A percentile compares a stretch with the other conserved stretches of the same genome.
Evolutionary conservation across 2,113 vertebrate genomes (phyloP).

Genomic region (Tringa solitaria): DNA sequence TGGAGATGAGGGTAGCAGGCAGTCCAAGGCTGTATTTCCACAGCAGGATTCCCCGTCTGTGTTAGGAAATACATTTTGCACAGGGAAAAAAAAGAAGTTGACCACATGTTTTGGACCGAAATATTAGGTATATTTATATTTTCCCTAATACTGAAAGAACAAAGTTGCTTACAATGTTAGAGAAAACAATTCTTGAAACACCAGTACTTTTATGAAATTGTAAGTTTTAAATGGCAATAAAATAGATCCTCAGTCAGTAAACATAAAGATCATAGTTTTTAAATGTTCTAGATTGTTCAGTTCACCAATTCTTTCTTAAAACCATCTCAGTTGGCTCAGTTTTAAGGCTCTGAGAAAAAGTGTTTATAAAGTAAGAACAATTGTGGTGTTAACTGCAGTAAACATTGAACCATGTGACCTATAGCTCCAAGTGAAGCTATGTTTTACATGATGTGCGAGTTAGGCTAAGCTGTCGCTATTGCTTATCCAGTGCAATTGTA

Average conservation of each 20-base stretch:
- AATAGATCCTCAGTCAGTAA: not conserved
- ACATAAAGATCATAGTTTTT: not conserved
- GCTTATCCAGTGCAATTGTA: not conserved
- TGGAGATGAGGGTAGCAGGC: not conserved
- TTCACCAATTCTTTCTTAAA: not conserved
- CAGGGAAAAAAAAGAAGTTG: not conserved
- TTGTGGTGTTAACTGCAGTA: not conserved
- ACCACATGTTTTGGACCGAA: not conserved
- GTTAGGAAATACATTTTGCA: not conserved
- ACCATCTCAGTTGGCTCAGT: not conserved
- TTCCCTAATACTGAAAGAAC: not conserved
- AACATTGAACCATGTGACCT: not conserved
- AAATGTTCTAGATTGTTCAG: not conserved
- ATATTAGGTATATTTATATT: not conserved
- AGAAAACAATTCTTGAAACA: not conserved
- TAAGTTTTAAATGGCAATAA: not conserved
- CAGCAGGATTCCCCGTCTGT: not conserved
- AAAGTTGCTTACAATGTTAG: not conserved
- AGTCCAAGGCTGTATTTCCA: not conserved
- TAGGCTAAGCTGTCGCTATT: not conserved
- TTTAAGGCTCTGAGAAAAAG: not conserved
- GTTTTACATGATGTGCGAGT: not conserved
- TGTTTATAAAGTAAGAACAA: not conserved
- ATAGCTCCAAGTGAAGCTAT: not conserved
- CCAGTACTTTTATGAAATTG: not conserved